Base-by-base conservation (phyloP, 2,888 invertebrate species). In the Venusia cambrica region DNA sequence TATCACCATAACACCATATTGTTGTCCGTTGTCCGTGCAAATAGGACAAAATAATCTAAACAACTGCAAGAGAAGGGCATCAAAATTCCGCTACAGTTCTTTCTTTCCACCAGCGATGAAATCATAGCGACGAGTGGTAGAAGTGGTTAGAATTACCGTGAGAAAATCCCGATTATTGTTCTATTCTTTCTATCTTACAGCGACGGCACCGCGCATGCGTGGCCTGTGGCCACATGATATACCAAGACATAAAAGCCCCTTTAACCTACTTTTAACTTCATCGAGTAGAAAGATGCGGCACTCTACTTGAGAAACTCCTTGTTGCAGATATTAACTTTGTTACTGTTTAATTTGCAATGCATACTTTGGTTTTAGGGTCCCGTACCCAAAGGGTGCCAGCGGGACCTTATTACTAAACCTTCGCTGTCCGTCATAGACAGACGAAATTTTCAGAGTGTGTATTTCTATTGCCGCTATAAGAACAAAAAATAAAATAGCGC, bases 151-250 rank as follows among this genome's bases (percentile, higher is more conserved):
- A n/a, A n/a, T 38, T 30, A 47, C 37, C 73, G 73, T 76, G 74
- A 63, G 70, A 76, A 67, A 54, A 55, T 56, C 45, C 47, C 51
- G 48, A 55, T 68, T 57, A 68, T 69, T 65, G 63, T 71, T 62
- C 51, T 56, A 53, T 62, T 59, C 47, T 54, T 38, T 52, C 40
- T 35, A 45, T 22, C 24, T 9, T 19, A 4, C 10, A 31, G 7
- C 12, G 10, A 20, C n/a, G 44, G 7, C 12, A 13, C 16, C n/a
- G 44, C 44, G 46, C 51, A 51, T 54, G 52, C 51, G 45, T 54
- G 46, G 38, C 53, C 10, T 40, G 11, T 17, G 17, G 30, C 52
- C 20, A 30, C 29, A 36, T 29, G 29, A 30, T 39, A 39, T 38
- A 28, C 24, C 38, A 30, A 47, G 32, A 33, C 43, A 43, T 45